These are phyloP conservation scores for Chydorus sphaericus DNA, from an alignment of 2,888 invertebrate genomes.

Conservation along the genomic window DNA sequence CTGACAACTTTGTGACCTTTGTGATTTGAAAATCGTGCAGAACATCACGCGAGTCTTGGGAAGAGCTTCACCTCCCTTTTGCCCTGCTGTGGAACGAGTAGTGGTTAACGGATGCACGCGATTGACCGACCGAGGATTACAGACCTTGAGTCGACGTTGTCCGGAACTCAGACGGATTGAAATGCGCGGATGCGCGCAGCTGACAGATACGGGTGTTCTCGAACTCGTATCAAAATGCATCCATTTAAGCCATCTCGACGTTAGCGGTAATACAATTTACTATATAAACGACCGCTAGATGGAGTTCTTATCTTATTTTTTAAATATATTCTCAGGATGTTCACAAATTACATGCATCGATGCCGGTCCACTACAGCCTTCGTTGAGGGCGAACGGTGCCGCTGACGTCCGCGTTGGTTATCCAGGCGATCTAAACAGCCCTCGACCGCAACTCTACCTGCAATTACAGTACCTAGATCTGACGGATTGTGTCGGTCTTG, in stretches of 20 bases:
- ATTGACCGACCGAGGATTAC: constrained; percentile 61
- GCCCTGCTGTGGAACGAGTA: constrained; percentile 49
- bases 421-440: constrained; percentile 33
- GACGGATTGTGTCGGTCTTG: constrained; percentile 71
- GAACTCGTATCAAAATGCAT: constrained; percentile 64
- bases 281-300: not conserved
- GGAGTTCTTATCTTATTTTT: not conserved
- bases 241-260: constrained; percentile 68
- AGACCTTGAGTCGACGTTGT: constrained; percentile 58
- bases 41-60: constrained; percentile 48
- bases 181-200: constrained; percentile 52
- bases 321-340: constrained; percentile 39
- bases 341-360: constrained; percentile 59
- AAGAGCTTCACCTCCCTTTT: constrained; percentile 48
- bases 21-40: constrained; percentile 30
- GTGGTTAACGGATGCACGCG: constrained; percentile 50
- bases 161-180: constrained; percentile 68
- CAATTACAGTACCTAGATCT: constrained; percentile 76
- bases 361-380: constrained; percentile 8
- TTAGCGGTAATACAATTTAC: constrained; percentile 47
- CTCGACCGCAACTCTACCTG: constrained; percentile 38
- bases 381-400: constrained; percentile 2
- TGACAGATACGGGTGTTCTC: constrained; percentile 60
- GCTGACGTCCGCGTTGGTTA: constrained; percentile 35
- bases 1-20: not conserved